A percentile compares a stretch with the other conserved stretches of the same genome.
Evolutionary conservation across 2,888 invertebrate species (phyloP).

Genomic region (Napeogenes sylphis): DNA sequence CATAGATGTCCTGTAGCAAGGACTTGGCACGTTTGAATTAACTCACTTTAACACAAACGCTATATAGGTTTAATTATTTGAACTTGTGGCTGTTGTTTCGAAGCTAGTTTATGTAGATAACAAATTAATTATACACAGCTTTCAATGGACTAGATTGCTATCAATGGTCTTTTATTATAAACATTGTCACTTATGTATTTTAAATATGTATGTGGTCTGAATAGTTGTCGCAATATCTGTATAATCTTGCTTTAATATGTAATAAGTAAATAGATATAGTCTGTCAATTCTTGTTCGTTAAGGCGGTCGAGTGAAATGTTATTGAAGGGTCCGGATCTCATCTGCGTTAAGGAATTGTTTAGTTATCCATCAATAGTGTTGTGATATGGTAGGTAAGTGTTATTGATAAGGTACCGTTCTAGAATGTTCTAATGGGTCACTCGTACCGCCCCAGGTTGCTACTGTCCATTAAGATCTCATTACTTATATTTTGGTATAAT

Average conservation of each 20-base stretch:
- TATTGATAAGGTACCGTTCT: slow-evolving; percentile 8
- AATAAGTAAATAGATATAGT: slow-evolving; percentile 7
- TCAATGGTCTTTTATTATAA: not conserved
- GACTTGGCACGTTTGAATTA: not conserved
- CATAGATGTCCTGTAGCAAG: too few species aligned
- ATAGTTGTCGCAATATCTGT: not conserved
- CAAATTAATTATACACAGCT: not conserved
- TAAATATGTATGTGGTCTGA: slow-evolving; percentile 1
- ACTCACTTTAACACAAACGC: not conserved
- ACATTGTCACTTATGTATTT: not conserved
- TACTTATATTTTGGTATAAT: slow-evolving; percentile 38
- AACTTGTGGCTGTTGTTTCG: slow-evolving; percentile 8
- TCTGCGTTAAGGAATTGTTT: slow-evolving; percentile 1
- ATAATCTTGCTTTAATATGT: not conserved
- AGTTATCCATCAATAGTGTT: slow-evolving; percentile 6
- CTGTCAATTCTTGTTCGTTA: slow-evolving; percentile 9
- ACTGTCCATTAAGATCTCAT: slow-evolving; percentile 52
- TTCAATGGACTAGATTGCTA: not conserved
- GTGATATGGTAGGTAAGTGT: slow-evolving; percentile 12
- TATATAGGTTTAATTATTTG: not conserved
- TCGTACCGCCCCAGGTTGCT: slow-evolving; percentile 17
- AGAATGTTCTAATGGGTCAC: slow-evolving; percentile 12
- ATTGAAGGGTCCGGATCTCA: slow-evolving; percentile 10
- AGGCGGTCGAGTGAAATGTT: slow-evolving; percentile 15
- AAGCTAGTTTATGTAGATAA: not conserved